Conservation (phyloP, 2,797 vertebrate genomes). For the Euphonia xanthogaster region DNA sequence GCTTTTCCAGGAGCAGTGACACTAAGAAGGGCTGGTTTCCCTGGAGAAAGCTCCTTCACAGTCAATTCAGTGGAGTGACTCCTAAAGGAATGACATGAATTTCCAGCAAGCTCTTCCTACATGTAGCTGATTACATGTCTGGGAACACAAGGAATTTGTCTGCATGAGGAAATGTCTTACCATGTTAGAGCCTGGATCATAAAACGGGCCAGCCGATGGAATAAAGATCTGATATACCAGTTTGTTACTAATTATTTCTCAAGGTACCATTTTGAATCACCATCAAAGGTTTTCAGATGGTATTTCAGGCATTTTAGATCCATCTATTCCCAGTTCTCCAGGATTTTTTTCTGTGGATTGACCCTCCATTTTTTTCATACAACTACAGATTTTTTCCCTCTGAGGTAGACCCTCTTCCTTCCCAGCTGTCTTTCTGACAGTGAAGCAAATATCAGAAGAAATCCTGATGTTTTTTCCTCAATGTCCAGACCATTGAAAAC, state of each 20-base stretch:
- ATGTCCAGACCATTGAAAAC: background rate
- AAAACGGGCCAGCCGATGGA: accelerated
- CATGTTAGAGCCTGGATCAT: background rate
- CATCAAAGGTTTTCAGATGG: background rate
- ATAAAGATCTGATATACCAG: background rate
- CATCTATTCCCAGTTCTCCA: background rate
- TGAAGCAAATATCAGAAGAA: conserved; percentile 3
- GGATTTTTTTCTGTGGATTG: background rate
- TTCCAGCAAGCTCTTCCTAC: background rate
- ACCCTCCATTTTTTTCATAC: background rate
- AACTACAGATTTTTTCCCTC: background rate
- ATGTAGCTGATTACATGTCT: background rate
- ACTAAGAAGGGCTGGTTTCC: background rate
- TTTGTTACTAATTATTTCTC: background rate
- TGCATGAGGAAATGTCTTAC: background rate
- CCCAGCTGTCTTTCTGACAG: background rate
- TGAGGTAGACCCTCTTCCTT: background rate
- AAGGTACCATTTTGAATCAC: background rate
- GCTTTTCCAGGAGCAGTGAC: background rate
- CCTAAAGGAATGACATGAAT: background rate
- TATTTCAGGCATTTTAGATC: background rate
- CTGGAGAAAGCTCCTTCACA: background rate
- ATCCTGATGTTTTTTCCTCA: background rate
- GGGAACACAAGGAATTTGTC: background rate
- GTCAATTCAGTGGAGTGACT: background rate